Conservation (phyloP, 2,888 invertebrate genomes). For the Portevinia maculata region DNA sequence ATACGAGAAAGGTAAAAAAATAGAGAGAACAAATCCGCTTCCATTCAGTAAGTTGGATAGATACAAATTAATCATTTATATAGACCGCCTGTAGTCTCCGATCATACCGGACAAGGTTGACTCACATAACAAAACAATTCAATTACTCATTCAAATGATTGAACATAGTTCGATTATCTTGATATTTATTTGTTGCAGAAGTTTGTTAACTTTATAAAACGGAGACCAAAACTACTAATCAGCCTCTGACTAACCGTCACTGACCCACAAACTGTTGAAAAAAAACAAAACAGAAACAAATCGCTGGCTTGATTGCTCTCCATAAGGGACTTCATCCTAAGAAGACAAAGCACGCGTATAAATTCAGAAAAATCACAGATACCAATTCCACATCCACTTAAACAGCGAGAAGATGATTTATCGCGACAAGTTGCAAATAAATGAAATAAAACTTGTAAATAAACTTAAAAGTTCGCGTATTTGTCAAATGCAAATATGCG, state of each 20-base stretch:
- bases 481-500: conserved; percentile 61
- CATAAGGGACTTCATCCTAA: background rate
- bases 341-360: conserved; percentile 11
- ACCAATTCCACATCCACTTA: background rate
- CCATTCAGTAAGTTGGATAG: conserved; percentile 6
- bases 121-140: conserved; percentile 6
- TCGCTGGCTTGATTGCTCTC: background rate
- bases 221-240: background rate
- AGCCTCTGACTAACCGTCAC: conserved; percentile 5
- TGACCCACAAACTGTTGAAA: conserved; percentile 28
- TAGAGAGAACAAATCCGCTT: background rate
- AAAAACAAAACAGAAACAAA: conserved; percentile 2
- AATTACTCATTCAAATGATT: conserved; percentile 27
- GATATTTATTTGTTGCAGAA: background rate
- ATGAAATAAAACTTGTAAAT: conserved; percentile 18
- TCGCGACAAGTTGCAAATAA: conserved; percentile 48
- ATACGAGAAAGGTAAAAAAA: no score
- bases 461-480: conserved; percentile 55
- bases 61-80: conserved; percentile 11
- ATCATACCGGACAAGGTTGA: conserved; percentile 2
- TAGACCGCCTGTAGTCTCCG: no score
- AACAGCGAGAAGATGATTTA: conserved; percentile 35
- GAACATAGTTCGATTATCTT: background rate
- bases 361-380: background rate
- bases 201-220: background rate